Percentiles rank a stretch among this genome's conserved stretches.
phyloP scores from a whole-genome alignment of 2,113 vertebrate genomes.

The Philantomba maxwellii region DNA sequence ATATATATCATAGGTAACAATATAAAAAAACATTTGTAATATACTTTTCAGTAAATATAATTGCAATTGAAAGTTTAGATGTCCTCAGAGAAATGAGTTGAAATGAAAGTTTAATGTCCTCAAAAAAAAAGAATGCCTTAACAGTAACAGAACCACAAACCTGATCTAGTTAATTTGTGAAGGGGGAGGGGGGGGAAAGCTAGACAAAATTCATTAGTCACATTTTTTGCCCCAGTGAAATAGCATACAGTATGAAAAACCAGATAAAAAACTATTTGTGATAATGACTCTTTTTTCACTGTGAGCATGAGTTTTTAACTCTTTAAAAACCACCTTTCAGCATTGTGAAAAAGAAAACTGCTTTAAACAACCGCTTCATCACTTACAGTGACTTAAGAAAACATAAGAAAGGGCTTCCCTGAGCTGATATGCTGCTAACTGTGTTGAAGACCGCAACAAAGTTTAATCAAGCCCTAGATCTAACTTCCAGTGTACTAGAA shows the following conservation, averaged over 20 bases:
- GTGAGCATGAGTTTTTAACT: not conserved
- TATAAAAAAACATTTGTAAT: not conserved
- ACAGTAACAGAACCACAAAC: not conserved
- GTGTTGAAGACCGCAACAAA: not conserved
- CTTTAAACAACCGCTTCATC: not conserved
- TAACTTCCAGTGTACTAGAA: not conserved
- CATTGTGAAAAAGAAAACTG: not conserved
- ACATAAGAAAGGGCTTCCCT: not conserved
- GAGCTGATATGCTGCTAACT: not conserved
- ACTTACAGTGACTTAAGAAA: conserved; percentile 4
- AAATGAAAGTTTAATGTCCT: not conserved
- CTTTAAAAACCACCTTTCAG: not conserved
- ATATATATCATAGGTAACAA: not conserved
- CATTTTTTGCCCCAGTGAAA: not conserved
- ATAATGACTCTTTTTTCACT: not conserved
- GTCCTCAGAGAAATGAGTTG: not conserved
- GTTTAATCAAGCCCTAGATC: not conserved
- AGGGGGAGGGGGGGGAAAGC: not conserved
- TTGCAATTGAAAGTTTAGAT: not conserved
- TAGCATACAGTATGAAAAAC: not conserved
- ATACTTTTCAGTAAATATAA: not conserved
- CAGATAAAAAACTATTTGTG: not conserved
- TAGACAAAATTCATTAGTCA: not conserved
- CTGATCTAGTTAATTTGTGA: not conserved
- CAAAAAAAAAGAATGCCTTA: not conserved